These are phyloP conservation scores for Macroglossus sobrinus DNA, from an alignment of 2,113 vertebrate species.

Conservation along the genomic window DNA sequence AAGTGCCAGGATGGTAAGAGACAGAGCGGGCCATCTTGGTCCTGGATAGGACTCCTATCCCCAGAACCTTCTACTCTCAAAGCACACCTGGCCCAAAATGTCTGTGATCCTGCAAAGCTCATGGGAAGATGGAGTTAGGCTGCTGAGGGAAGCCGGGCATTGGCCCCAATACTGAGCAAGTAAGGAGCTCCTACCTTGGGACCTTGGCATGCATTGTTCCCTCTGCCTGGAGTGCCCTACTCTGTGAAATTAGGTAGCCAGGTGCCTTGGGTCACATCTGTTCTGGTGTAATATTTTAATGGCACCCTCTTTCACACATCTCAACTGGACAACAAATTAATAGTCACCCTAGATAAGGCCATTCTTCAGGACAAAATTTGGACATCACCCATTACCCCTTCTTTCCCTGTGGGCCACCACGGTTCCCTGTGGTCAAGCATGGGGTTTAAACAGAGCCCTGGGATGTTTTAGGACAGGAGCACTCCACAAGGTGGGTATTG, in stretches of 20 bases:
- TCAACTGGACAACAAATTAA: neutral
- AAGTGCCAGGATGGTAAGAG: neutral
- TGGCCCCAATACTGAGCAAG: no score
- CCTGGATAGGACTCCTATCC: neutral
- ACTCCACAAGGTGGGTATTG: fast-evolving
- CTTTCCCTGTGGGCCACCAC: neutral
- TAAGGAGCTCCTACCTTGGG: neutral
- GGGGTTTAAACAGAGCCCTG: neutral
- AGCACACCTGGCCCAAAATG: neutral
- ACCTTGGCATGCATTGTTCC: neutral
- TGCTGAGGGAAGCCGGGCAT: neutral
- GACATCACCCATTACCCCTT: neutral
- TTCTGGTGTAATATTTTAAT: neutral
- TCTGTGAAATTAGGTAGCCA: neutral
- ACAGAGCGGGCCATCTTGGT: neutral
- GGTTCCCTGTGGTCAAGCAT: neutral
- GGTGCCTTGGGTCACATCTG: neutral
- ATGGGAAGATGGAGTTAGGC: neutral
- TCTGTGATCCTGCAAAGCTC: neutral
- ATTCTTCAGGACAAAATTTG: neutral
- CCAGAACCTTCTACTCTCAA: no score
- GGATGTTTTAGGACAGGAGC: neutral
- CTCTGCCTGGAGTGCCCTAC: neutral
- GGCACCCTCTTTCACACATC: neutral
- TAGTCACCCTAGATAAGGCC: neutral